Evolutionary conservation across 2,113 vertebrate genomes (phyloP), one percentile per base, ranked within the genome.

Genomic region (Trachemys scripta): DNA sequence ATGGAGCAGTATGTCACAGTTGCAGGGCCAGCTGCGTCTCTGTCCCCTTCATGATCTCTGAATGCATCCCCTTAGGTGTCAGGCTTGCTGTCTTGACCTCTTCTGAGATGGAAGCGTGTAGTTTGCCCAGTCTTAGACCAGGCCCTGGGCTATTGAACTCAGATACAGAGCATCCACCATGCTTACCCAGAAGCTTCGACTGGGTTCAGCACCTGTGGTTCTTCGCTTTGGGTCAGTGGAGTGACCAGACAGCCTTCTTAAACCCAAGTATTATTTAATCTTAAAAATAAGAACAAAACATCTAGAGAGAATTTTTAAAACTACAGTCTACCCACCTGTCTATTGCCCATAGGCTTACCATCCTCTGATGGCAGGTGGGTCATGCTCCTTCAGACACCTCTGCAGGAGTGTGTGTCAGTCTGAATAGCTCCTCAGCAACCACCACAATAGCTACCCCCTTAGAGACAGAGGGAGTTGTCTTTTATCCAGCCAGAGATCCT

Each of bases 351-450:
- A 53, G 11, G 13, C 38, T 9, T 82, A 27, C 51, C 38, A 38
- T 38, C n/a, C 51, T 53, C 80, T 38, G 78, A 47, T 85, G 80
- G 82, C 69, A 90, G 69, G 94, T 87, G 92, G 51, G 84, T 82
- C 90, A 91, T 92, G 95, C 79, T 94, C 88, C 91, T 84, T 96
- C 82, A 91, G 75, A 90, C 96, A 95, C 90, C 95, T 57, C 0
- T 13, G 82, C 95, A 13, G 42, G 79, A 1, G 81, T 47, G 45
- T 92, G 12, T 19, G 1, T 84, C 0, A 1, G 16, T 90, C 82
- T 78, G 78, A 94, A 82, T 8, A 8, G 93, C 96, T 97, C 96
- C 96, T 92, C 95, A 95, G 97, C 91, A 95, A 93, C 14, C 91
- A 88, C 79, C 82, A 91, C 88, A 38, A 50, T 42, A 62, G 76